Base-by-base conservation (phyloP, 2,113 vertebrate species). In the Tonatia bakeri region DNA sequence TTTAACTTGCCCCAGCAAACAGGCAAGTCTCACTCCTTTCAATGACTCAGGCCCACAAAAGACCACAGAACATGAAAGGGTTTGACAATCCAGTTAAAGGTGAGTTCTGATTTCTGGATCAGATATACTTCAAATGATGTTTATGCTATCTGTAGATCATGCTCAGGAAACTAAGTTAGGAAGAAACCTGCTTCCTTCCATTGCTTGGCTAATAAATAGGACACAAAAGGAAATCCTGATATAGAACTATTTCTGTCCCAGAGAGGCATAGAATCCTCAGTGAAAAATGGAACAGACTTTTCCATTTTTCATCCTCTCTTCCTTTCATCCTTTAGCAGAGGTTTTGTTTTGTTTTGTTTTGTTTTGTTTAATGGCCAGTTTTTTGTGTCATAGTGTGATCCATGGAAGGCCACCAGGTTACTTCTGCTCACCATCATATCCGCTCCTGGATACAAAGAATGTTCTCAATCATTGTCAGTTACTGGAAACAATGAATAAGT, bases 201-300 rank as follows among this genome's bases (percentile, higher is more conserved):
- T 82, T 43, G 93, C 59, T 77, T 91, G 86, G 19, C 36, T 91
- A n/a, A 91, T 72, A 95, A 91, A 94, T 69, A 86, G 67, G 61
- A 56, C 54, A 72, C 93, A 33, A 85, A 82, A 95, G 89, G 86
- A 97, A 95, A 96, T 94, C 91, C 96, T 72, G 93, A 83, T 76
- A 47, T 24, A 90, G 81, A 96, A 91, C 5, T 59, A 73, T 64
- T 79, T 45, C 77, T 79, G 45, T 19, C 52, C 3, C 38, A 61
- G 54, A 83, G 26, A 87, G 36, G 56, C 43, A 56, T 2, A 70
- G 20, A 81, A 31, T 40, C 31, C 59, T 31, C 65, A 54, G 52
- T 13, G 47, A 76, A 84, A 97, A 91, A 84, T 50, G 59, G 36
- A 90, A 52, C 12, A 81, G 50, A 38, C 6, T n/a, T 81, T 65